Evolutionary conservation across 2,113 vertebrate species (phyloP).

Genomic region (Garra rufa): DNA sequence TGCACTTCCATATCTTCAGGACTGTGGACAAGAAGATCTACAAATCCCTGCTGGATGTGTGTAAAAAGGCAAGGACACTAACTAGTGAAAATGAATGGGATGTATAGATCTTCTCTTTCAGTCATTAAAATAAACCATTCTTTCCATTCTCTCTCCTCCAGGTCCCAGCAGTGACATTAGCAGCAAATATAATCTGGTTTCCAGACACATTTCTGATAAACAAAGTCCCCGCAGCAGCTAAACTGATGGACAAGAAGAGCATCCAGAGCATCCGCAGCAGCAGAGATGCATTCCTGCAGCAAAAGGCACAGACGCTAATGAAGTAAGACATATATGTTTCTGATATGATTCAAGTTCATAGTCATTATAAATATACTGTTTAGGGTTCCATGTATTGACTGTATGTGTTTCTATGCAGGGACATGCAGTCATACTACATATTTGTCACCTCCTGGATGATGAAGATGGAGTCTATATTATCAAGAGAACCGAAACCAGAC

Average conservation of each 20-base stretch:
- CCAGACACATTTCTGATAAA: slow-evolving; percentile 88
- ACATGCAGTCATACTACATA: slow-evolving; percentile 96
- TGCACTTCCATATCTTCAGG: slow-evolving; percentile 97
- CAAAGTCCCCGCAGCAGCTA: slow-evolving; percentile 91
- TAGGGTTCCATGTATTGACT: neutral
- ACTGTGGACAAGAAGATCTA: slow-evolving; percentile 95
- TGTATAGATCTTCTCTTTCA: neutral
- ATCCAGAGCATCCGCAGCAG: slow-evolving; percentile 84
- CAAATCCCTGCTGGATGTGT: slow-evolving; percentile 91
- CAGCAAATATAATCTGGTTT: slow-evolving; percentile 97
- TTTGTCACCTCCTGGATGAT: slow-evolving; percentile 99
- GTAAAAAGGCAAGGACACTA: slow-evolving; percentile 87
- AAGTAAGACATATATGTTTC: slow-evolving; percentile 76
- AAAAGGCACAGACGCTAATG: slow-evolving; percentile 88
- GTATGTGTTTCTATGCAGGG: slow-evolving; percentile 76
- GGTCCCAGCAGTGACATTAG: slow-evolving; percentile 96
- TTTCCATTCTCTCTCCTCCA: slow-evolving; percentile 54
- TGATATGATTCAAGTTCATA: neutral
- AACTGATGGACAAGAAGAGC: slow-evolving; percentile 93
- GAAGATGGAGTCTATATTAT: slow-evolving; percentile 97
- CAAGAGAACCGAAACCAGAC: slow-evolving; percentile 86
- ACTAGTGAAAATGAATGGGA: too few species aligned
- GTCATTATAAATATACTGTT: neutral
- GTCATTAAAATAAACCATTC: neutral
- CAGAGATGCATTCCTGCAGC: slow-evolving; percentile 89